Percentiles rank a stretch among this genome's conserved stretches.
Conservation (phyloP, 2,113 vertebrate species). For the Anguilla rostrata region DNA sequence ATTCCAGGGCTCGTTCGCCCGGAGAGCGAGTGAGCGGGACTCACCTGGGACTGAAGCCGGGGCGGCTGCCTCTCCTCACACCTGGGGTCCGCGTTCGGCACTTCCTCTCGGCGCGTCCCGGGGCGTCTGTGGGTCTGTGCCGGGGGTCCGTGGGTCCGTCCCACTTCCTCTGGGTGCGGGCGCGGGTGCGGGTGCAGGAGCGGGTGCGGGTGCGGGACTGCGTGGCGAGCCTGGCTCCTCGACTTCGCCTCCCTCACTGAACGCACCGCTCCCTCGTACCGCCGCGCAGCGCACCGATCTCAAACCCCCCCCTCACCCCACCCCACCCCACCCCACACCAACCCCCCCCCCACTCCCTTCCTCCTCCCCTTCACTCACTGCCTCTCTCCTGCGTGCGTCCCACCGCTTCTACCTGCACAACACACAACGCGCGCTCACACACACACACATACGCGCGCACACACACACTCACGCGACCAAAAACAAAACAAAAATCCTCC, state of each 20-base stretch:
- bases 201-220: conserved; percentile 20
- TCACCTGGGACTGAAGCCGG: conserved; percentile 66
- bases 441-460: not conserved
- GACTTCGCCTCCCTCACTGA: conserved; percentile 22
- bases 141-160: not conserved
- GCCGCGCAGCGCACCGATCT: conserved; percentile 43
- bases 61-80: conserved; percentile 48
- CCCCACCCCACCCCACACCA: not conserved
- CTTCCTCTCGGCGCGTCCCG: conserved; percentile 7
- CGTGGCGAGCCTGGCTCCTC: conserved; percentile 25
- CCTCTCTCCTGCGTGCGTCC: conserved; percentile 12
- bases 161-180: not conserved
- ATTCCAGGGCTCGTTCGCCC: not conserved
- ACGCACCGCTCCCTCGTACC: conserved; percentile 37
- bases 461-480: not conserved
- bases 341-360: conserved; percentile 14
- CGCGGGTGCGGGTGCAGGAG: conserved; percentile 31
- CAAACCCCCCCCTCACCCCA: conserved; percentile 7
- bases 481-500: not conserved
- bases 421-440: not conserved
- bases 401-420: not conserved
- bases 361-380: conserved; percentile 20
- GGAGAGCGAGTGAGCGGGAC: conserved; percentile 36
- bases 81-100: conserved; percentile 44
- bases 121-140: not conserved